Evolutionary conservation across 2,113 vertebrate species (phyloP), one percentile per base, ranked within the genome.

Genomic region (Lagopus muta): DNA sequence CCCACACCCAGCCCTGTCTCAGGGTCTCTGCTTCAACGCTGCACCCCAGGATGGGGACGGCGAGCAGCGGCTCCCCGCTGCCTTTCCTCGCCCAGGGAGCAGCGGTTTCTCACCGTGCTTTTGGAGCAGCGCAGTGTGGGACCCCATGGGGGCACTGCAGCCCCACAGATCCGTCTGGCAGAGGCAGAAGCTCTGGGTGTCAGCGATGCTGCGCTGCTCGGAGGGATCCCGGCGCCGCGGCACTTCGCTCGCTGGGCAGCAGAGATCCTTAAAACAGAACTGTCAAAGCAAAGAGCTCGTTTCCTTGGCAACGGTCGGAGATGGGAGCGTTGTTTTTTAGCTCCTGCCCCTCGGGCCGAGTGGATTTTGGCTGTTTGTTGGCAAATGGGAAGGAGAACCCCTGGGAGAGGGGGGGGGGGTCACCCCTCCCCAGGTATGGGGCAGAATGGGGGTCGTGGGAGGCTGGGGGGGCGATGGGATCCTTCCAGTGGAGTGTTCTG

Each of bases 231-330:
- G 7, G 13, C 11, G 47, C 47, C 19, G 20, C 47, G 20, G 21
- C 47, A 84, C 89, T 77, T 92, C 38, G 7, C 84, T 52, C 87
- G 93, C 94, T 92, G 94, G 66, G 91, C 65, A 3, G 65, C 52
- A 54, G 95, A 87, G 87, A 92, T 50, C 95, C 91, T 92, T 87
- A 89, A 84, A 92, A 75, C 91, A 91, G 91, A 94, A 40, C 87
- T 94, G 93, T 82, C 95, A 92, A 82, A 91, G 91, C 91, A 48
- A 69, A 10, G 89, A 93, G 91, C 91, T 91, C 3, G 95, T 94
- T 94, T 93, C 94, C 93, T 95, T 96, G 94, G 94, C 91, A 95
- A 93, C 95, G 92, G 74, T 10, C 89, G 61, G 84, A 92, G 94
- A 92, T 87, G 52, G 52, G 52, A 54, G 52, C 2, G 52, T 5